Base-by-base conservation (phyloP, 1,140 invertebrate genomes). In the Arion vulgaris region DNA sequence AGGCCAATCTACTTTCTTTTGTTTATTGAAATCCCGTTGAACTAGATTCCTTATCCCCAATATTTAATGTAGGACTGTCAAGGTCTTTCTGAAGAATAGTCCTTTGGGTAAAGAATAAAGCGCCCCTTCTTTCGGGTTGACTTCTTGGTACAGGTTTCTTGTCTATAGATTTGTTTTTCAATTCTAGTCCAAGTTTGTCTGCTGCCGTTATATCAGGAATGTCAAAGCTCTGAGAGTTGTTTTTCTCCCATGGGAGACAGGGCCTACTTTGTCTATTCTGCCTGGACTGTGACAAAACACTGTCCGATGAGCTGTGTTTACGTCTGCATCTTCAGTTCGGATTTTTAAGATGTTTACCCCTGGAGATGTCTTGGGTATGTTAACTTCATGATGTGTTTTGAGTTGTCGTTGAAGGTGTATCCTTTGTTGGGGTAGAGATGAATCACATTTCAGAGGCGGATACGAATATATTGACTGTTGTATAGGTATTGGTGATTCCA, bases 101-200 rank as follows among this genome's bases (percentile, higher is more conserved):
- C 51, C 71, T 71, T 41, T 81, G 79, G 49, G 79, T 72, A 41
- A 81, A 72, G 45, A 81, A 53, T 19, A 81, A 38, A 53, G 79
- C 79, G 0, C 79, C 79, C 34, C 79, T 71, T 72, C 69, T 51
- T 23, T 81, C 79, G 1, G 72, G 72, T 28, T 39, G 36, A 39
- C 9, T 74, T 28, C 36, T 4, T 28, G 36, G 72, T 41, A 41
- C 26, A 9, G 32, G 23, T 41, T 28, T 41, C 72, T 74, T 57
- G 26, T 57, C 53, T 9, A 15, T 19, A 23, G 53, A 23, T 57
- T 57, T 57, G 53, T 57, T 74, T 74, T 28, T 45, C 36, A 5
- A 41, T 41, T 39, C 72, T 11, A 28, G 36, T 28, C n/a, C 72
- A 28, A 41, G 26, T 38, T 36, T 7, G 4, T n/a, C 4, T 45